Base-by-base conservation (phyloP, 2,113 vertebrate genomes). In the Festucalex cinctus region DNA sequence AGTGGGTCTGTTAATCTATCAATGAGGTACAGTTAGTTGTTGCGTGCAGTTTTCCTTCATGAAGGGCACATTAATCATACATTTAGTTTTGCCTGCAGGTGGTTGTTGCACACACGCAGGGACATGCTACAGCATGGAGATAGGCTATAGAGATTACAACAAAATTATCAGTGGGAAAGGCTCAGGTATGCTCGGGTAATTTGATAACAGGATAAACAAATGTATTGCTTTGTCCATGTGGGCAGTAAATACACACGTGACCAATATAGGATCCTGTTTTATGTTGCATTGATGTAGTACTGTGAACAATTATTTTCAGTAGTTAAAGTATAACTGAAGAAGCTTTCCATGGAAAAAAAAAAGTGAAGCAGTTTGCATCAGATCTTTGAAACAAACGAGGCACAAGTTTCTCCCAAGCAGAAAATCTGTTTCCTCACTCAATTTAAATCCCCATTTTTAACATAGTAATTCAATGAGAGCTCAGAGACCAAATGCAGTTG, bases 151-250 rank as follows among this genome's bases (percentile, higher is more conserved):
- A 59, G 57, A 59, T 59, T 35, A 59, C 57, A 36, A 59, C 32
- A 32, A 59, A 32, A 35, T 59, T 6, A 59, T 36, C 32, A 36
- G 56, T 71, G 14, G 28, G 24, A 39, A 68, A 66, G 35, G 32
- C n/a, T 54, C 51, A 1, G 16, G 22, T 54, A 17, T 44, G 22
- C 20, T 9, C 64, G 17, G 28, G 53, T 54, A 14, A 26, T 56
- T 56, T 26, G 22, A 56, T 35, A 17, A 59, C 32, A 20, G 17
- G 56, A 10, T 17, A 20, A 59, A 17, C 57, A 36, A 19, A 36
- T 20, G 1, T 9, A 51, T 9, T n/a, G 48, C 20, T 51, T 48
- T 48, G 19, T 48, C 20, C 3, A 10, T 26, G 53, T 24, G 8
- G 12, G 26, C 22, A 14, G 9, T 54, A 5, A 22, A 9, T 41